These are phyloP conservation scores for Rhopalosiphum padi DNA, from an alignment of 1,140 invertebrate species.

Conservation along the genomic window DNA sequence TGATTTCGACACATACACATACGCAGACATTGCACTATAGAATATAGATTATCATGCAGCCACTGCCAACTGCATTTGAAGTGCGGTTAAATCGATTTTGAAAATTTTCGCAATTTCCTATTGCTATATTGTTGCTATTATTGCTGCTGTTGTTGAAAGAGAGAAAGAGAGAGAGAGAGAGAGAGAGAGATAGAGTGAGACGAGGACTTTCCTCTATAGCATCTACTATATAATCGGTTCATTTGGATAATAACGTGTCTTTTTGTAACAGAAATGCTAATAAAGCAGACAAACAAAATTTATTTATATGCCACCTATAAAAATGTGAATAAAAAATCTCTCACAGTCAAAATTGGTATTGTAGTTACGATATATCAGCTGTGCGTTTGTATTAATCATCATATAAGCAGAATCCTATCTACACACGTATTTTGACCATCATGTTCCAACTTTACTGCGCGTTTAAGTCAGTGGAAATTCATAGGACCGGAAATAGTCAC, in stretches of 20 bases:
- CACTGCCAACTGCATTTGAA: neutral
- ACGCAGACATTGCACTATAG: no score
- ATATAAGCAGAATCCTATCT: neutral
- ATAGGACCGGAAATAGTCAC: neutral
- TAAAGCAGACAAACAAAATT: neutral
- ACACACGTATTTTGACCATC: neutral
- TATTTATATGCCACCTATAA: neutral
- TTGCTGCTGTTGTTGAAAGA: neutral
- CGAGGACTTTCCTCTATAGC: neutral
- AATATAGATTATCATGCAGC: neutral
- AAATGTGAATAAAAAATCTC: no score
- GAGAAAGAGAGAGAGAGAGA: no score
- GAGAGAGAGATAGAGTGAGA: no score
- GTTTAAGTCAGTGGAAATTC: neutral
- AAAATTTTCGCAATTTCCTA: neutral
- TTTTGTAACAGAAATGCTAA: neutral
- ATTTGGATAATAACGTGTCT: neutral
- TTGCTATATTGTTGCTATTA: no score
- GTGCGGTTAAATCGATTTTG: neutral
- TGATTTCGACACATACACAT: no score
- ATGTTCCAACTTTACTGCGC: neutral
- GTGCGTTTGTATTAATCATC: neutral
- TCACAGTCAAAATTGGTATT: neutral
- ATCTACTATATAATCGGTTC: no score
- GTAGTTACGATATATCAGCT: no score